Base-by-base conservation (phyloP, 2,888 invertebrate genomes). In the Erebia aethiops region DNA sequence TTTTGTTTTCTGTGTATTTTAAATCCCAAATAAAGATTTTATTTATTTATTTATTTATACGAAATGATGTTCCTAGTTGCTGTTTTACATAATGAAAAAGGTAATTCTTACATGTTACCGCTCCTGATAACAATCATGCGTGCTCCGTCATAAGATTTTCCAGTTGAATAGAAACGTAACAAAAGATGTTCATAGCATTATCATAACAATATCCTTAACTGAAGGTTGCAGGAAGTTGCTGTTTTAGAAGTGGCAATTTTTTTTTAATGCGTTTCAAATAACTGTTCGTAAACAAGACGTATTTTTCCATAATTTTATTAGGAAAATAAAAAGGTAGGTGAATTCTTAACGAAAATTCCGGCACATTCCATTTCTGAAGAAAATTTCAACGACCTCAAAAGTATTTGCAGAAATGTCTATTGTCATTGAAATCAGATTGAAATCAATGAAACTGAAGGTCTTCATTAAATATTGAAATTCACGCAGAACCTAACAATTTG, bases 51-150 rank as follows among this genome's bases (percentile, higher is more conserved):
- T 21, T 21, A 21, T 21, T 21, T 26, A 1, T 26, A 26, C 26
- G 3, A 26, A 2, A 26, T 26, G 26, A 26, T 26, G 26, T 3
- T 3, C 26, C 2, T 26, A 26, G 3, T 26, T 26, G 26, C 26
- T 26, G 26, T 26, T 26, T 26, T 26, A 35, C 35, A 35, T 0
- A 35, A 35, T 35, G 35, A 35, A 35, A 35, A 7, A 7, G 35
- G 0, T 35, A 56, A 56, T 56, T 0, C 4, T 26, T 4, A 26
- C 1, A 26, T 26, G 1, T 26, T 57, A 35, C 35, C 5, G 13
- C 8, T 14, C 14, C 21, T 57, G 57, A 57, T 57, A 57, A 14
- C 57, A 26, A 57, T n/a, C 57, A 57, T 57, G 56, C 56, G 56
- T 26, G 35, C 26, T 16, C 52, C 26, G 13, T 26, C 57, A 26